A percentile compares a stretch with the other conserved stretches of the same genome.
Conservation (phyloP, 2,797 vertebrate genomes). For the Cichlasoma orientale region DNA sequence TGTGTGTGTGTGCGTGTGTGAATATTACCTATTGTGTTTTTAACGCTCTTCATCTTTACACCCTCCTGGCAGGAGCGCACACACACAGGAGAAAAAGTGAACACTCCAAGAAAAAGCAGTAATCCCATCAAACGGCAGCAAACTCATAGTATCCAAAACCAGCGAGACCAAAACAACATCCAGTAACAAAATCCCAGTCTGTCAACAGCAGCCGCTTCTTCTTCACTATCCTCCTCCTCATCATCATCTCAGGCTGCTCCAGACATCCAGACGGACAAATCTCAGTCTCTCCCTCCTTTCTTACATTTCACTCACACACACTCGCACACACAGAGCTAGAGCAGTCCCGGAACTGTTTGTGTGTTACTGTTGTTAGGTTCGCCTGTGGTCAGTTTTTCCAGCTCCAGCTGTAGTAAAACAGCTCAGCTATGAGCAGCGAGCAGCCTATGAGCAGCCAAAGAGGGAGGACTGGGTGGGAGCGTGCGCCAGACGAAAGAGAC, state of each 20-base stretch:
- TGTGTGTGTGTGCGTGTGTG: slow-evolving; percentile 3
- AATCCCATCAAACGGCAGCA: slow-evolving; percentile 22
- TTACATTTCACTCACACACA: background rate
- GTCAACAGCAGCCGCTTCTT: slow-evolving; percentile 19
- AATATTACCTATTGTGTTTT: slow-evolving; percentile 63
- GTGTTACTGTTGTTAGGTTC: slow-evolving; percentile 28
- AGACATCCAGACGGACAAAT: slow-evolving; percentile 5
- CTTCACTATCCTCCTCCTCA: slow-evolving; percentile 8
- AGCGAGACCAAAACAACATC: background rate
- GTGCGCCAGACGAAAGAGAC: background rate
- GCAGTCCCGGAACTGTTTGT: slow-evolving; percentile 20
- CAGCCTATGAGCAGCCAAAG: slow-evolving; percentile 44
- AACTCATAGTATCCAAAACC: slow-evolving; percentile 32
- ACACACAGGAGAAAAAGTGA: background rate
- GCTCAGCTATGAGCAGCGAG: slow-evolving; percentile 23
- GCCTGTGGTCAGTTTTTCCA: slow-evolving; percentile 72
- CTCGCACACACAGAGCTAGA: background rate
- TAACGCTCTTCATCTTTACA: slow-evolving; percentile 53
- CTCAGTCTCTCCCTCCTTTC: background rate
- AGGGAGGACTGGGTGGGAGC: slow-evolving; percentile 23
- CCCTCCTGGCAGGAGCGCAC: background rate
- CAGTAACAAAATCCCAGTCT: slow-evolving; percentile 5
- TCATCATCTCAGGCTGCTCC: slow-evolving; percentile 2
- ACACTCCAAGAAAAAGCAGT: slow-evolving; percentile 19
- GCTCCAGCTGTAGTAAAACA: slow-evolving; percentile 52